These are phyloP conservation scores for Camponotus vicinus DNA, from an alignment of 1,140 invertebrate genomes.

Conservation along the genomic window DNA sequence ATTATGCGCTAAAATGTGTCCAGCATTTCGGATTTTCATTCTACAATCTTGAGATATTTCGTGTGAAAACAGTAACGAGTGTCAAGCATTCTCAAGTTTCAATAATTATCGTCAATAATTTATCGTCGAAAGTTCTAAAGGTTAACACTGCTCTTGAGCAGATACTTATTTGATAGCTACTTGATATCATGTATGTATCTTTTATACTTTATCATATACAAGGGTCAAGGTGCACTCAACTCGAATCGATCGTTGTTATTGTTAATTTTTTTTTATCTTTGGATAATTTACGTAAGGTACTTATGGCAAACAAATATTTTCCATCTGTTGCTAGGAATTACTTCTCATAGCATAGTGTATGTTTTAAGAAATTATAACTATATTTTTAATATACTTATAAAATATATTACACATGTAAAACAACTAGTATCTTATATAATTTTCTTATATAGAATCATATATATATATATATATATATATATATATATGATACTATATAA, in stretches of 20 bases:
- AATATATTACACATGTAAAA: too few species aligned
- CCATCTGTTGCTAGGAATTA: not conserved
- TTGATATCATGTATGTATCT: constrained; percentile 27
- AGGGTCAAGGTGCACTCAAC: constrained; percentile 47
- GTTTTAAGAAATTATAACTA: too few species aligned
- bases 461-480: too few species aligned
- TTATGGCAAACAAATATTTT: not conserved
- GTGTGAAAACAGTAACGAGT: too few species aligned
- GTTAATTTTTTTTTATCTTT: constrained; percentile 31
- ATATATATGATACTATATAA: too few species aligned
- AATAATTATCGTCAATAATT: not conserved
- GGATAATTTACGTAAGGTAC: not conserved
- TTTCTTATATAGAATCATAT: too few species aligned
- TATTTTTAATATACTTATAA: too few species aligned
- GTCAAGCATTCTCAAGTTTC: not conserved
- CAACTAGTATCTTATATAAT: too few species aligned
- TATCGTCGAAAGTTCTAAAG: not conserved
- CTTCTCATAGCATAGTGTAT: too few species aligned
- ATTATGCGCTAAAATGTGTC: not conserved
- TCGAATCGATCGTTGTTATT: constrained; percentile 34
- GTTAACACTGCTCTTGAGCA: not conserved
- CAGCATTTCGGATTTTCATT: not conserved
- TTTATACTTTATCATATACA: not conserved
- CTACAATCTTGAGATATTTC: not conserved
- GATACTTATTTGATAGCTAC: not conserved